phyloP scores from a whole-genome alignment of 2,888 invertebrate genomes.

The Tetramorium bicarinatum region DNA sequence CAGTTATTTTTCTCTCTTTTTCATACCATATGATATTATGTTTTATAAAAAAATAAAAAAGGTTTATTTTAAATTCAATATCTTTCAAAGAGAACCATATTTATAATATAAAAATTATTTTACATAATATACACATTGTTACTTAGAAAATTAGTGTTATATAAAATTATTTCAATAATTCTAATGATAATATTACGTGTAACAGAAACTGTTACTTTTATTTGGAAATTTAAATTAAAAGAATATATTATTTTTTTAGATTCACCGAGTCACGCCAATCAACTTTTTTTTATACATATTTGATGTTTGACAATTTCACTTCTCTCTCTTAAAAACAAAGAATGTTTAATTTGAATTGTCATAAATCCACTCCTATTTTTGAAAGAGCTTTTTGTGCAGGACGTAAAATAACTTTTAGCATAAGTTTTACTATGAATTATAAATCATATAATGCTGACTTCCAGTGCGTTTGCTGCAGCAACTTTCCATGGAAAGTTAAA shows the following conservation, averaged over 20 bases:
- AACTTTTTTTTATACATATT: background rate
- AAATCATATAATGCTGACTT: background rate
- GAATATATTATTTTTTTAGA: background rate
- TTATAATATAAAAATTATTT: background rate
- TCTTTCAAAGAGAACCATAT: background rate
- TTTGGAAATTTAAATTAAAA: background rate
- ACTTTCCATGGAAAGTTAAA: background rate
- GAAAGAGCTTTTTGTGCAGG: background rate
- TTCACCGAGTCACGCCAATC: background rate
- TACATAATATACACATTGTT: background rate
- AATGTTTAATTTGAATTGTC: background rate
- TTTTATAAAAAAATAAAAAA: background rate
- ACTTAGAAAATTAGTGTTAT: background rate
- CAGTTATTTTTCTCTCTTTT: background rate
- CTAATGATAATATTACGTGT: background rate
- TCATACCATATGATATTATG: background rate
- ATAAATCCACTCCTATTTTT: background rate
- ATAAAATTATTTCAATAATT: slow-evolving; percentile 1
- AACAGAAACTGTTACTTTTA: background rate
- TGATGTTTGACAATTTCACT: background rate
- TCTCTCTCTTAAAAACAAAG: background rate
- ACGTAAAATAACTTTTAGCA: background rate
- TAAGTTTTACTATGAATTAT: background rate
- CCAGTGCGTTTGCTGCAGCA: background rate
- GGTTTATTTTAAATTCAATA: background rate